Percentiles rank a stretch among this genome's conserved stretches.
Evolutionary conservation across 2,797 vertebrate genomes (phyloP).

Genomic region (Myotis daubentonii): DNA sequence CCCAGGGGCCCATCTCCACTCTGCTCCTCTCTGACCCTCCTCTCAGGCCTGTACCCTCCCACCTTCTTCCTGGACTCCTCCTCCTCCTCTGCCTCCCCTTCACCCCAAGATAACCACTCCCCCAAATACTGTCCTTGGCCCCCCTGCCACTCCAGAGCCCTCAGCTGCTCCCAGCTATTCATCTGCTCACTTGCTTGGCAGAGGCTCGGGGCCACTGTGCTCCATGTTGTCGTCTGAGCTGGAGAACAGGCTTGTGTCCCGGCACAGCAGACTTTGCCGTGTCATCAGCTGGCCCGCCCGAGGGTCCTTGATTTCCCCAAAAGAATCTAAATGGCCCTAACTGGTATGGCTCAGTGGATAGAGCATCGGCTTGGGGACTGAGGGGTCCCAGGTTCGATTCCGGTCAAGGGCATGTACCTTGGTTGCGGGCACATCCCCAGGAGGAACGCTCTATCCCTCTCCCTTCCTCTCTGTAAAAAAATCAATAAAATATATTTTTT

Average conservation of each 20-base stretch:
- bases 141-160: background rate
- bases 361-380: too few relatives aligned
- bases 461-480: too few relatives aligned
- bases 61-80: background rate
- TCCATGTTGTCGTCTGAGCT: background rate
- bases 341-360: too few relatives aligned
- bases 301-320: background rate
- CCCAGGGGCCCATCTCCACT: background rate
- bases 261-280: background rate
- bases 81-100: background rate
- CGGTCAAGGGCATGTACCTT: too few relatives aligned
- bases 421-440: too few relatives aligned
- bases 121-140: background rate
- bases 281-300: background rate
- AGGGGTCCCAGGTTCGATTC: too few relatives aligned
- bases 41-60: background rate
- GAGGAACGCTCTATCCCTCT: too few relatives aligned
- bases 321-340: background rate
- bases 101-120: background rate
- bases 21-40: background rate
- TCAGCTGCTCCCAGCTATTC: background rate
- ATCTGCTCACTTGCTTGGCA: background rate
- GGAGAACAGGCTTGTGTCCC: background rate
- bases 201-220: background rate
- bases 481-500: too few relatives aligned